Evolutionary conservation across 2,888 invertebrate genomes (phyloP), one percentile per base, ranked within the genome.

Genomic region (Ectemnius continuus): DNA sequence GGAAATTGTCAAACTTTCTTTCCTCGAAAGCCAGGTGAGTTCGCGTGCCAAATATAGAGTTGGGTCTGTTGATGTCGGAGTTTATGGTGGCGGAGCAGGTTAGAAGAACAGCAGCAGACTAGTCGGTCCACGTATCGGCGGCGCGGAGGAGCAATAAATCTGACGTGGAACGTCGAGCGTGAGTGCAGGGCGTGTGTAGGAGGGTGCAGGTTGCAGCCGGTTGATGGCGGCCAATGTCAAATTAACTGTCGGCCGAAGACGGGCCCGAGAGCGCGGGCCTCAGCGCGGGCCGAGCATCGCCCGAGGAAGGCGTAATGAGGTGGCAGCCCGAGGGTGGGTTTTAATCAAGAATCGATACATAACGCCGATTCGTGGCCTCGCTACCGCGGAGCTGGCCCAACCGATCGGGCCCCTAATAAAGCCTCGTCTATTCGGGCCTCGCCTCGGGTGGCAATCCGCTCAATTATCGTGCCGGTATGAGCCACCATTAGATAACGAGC

Each of bases 401-500:
- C 36, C 82, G 83, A 84, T 85, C 82, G 65, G 56, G 36, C 36
- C 67, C 84, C 85, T 87, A 89, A 88, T 88, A 89, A 89, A 88
- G 82, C 74, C 82, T 84, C 85, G 84, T 87, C 88, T 86, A 86
- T 87, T 87, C 82, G 80, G 69, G 73, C 79, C 80, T 78, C 80
- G 88, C 87, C 87, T 80, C 80, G 67, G 87, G 86, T 86, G 83
- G 73, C 75, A 78, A 81, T 81, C 78, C 83, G 87, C 84, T 88
- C 90, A 90, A 90, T 90, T 90, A 90, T 88, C 88, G 83, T 16
- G 78, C 65, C 82, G 78, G 82, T 84, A 89, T 86, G 87, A 87
- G 85, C 84, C 85, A 85, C 86, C 88, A 90, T 90, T 90, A 90
- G 90, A 90, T 89, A 90, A 89, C 90, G 88, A 89, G 88, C 81